Conservation (phyloP, 2,797 vertebrate genomes). For the Coregonus ussuriensis region DNA sequence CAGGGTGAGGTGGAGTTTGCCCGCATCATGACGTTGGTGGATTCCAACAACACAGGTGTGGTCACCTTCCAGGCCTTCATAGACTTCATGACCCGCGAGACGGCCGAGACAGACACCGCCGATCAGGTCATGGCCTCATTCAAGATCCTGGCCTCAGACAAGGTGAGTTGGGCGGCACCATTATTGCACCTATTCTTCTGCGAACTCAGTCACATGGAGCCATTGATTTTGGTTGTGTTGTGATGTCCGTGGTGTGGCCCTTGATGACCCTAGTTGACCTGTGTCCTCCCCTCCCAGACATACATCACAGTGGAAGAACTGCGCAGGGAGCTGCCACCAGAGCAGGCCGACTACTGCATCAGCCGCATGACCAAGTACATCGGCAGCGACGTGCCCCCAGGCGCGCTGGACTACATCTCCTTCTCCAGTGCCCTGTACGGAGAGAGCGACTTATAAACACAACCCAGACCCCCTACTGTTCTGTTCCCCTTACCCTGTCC, state of each 20-base stretch:
- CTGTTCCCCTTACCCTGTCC: background rate
- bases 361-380: conserved; percentile 84
- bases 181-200: background rate
- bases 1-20: conserved; percentile 93
- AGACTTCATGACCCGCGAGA: conserved; percentile 93
- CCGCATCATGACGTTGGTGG: conserved; percentile 90
- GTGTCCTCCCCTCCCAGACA: background rate
- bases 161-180: conserved; percentile 67
- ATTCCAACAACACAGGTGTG: conserved; percentile 86
- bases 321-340: conserved; percentile 83
- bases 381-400: conserved; percentile 69
- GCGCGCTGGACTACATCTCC: conserved; percentile 90
- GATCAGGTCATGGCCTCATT: conserved; percentile 93
- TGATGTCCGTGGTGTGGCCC: background rate
- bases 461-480: conserved; percentile 10
- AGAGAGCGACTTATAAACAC: conserved; percentile 87
- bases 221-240: background rate
- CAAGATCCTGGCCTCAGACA: conserved; percentile 92
- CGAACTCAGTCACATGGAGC: background rate
- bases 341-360: conserved; percentile 93
- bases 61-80: conserved; percentile 95
- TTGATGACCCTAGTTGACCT: background rate
- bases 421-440: conserved; percentile 93
- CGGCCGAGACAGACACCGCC: conserved; percentile 87
- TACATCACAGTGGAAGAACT: conserved; percentile 86